phyloP scores from a whole-genome alignment of 2,113 vertebrate genomes.

The Ginglymostoma cirratum region DNA sequence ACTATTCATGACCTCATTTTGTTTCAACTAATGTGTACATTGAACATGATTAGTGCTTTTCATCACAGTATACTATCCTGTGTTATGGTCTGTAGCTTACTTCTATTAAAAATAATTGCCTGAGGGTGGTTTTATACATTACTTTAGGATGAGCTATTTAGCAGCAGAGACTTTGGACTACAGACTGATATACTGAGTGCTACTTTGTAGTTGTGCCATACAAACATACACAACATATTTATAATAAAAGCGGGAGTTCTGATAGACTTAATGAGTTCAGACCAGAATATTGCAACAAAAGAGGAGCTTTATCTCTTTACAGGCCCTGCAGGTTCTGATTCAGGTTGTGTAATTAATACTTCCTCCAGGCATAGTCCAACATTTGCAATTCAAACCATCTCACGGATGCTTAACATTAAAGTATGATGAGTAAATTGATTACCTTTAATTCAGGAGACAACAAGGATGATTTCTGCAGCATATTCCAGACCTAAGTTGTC shows the following conservation, averaged over 20 bases:
- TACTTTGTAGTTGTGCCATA: neutral
- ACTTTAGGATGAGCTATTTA: neutral
- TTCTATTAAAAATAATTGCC: neutral
- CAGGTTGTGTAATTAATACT: neutral
- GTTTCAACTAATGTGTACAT: neutral
- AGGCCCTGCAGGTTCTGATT: neutral
- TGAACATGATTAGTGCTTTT: neutral
- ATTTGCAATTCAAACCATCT: slow-evolving; percentile 1
- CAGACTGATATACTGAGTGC: neutral
- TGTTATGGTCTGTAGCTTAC: neutral
- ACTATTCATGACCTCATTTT: neutral
- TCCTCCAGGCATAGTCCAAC: neutral
- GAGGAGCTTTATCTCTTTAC: neutral
- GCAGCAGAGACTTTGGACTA: neutral
- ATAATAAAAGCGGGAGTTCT: slow-evolving; percentile 12
- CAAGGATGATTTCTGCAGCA: neutral
- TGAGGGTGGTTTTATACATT: neutral
- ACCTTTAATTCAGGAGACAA: neutral
- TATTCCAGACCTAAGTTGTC: neutral
- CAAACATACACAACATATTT: slow-evolving; percentile 9
- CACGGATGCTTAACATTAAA: neutral
- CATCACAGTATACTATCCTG: neutral
- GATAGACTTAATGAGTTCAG: neutral
- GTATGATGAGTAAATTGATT: neutral
- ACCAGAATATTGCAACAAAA: neutral